Base-by-base conservation (phyloP, 2,888 invertebrate genomes). In the Aplocera efformata region DNA sequence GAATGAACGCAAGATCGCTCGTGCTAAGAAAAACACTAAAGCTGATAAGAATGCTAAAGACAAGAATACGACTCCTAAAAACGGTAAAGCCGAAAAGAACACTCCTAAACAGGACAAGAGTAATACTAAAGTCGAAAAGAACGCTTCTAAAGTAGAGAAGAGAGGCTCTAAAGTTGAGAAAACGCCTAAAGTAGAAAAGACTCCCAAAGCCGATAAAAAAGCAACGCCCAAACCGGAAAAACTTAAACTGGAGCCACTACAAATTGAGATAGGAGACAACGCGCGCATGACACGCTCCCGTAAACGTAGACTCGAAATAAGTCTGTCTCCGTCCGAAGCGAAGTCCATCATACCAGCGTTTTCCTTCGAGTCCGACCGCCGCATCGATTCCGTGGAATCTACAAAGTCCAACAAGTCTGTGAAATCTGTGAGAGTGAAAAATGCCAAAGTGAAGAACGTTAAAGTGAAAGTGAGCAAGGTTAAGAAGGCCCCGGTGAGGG, bases 281-380 rank as follows among this genome's bases (percentile, higher is more conserved):
- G 67, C 75, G 0, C 56, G 82, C 11, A 81, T 88, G 81, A 88
- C 86, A 0, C 66, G 88, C 1, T 78, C 86, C 0, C 63, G 82
- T 7, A 61, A 62, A 33, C 60, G 86, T 7, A 55, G 88, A 0
- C 36, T 84, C 0, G 88, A 78, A 24, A 69, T 88, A 17, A 78
- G 80, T 8, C 67, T 88, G 0, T 84, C 85, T 0, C 78, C 81
- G 0, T 81, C 84, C 0, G 71, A 85, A 45, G 79, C 79, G 0
- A 72, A 76, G 29, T 53, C 39, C 1, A 53, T 81, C 0, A 44
- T 78, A 0, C 75, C 79, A 0, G 66, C 74, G 0, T 67, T 82
- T 26, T 84, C 85, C 0, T 74, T 83, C 54, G 85, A 85, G 11
- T 81, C 82, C 0, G 85, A 84, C 3, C 61, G 67, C 0, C 58